Evolutionary conservation across 2,888 invertebrate genomes (phyloP).

Genomic region (Hemistola chrysoprasaria): DNA sequence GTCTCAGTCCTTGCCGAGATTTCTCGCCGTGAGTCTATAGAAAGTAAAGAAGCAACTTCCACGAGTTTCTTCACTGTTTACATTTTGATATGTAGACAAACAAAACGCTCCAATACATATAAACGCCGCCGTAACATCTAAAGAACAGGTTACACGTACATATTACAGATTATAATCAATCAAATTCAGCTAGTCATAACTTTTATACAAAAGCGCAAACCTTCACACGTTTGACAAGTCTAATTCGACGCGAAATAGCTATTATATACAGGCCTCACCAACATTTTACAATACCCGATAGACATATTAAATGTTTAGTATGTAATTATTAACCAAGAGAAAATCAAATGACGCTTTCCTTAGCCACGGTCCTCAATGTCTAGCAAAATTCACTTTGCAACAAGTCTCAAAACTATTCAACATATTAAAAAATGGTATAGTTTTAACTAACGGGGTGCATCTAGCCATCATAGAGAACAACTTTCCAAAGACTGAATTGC

Average conservation of each 20-base stretch:
- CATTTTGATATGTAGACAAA: constrained; percentile 74
- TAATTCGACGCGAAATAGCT: constrained; percentile 41
- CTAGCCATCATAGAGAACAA: no score
- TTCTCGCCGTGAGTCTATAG: no score
- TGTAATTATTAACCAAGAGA: not conserved
- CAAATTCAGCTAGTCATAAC: constrained; percentile 26
- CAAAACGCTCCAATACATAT: constrained; percentile 42
- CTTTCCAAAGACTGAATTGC: no score
- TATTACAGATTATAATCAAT: constrained; percentile 33
- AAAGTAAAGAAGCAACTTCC: no score
- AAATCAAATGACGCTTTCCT: no score
- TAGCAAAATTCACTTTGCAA: no score
- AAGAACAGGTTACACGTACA: constrained; percentile 40
- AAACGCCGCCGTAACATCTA: constrained; percentile 42
- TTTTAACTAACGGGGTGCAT: no score
- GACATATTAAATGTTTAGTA: constrained; percentile 12
- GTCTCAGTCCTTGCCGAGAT: no score
- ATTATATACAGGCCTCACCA: constrained; percentile 57
- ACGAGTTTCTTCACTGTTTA: not conserved
- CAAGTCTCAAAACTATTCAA: no score
- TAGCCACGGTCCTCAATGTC: no score
- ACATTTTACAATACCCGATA: constrained; percentile 47
- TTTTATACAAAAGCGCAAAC: constrained; percentile 45
- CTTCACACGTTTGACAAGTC: constrained; percentile 41
- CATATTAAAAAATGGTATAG: no score